Percentiles rank a stretch among this genome's conserved stretches.
Evolutionary conservation across 2,113 vertebrate species (phyloP).

Genomic region (Otocyon megalotis): DNA sequence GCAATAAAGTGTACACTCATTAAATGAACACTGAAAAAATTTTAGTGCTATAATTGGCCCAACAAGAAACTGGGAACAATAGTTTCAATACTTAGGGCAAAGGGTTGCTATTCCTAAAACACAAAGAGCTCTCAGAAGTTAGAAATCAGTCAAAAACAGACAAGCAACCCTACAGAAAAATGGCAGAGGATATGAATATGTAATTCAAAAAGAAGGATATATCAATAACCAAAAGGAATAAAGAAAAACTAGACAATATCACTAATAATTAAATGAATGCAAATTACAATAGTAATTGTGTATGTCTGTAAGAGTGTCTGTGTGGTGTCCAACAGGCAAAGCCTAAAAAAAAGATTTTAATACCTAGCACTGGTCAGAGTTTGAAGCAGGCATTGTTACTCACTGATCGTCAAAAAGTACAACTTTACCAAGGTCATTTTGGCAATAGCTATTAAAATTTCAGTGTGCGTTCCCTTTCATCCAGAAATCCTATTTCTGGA

Average conservation of each 20-base stretch:
- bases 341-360: background rate
- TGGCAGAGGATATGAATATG: background rate
- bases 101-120: background rate
- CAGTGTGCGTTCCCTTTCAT: background rate
- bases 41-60: background rate
- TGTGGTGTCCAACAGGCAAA: background rate
- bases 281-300: background rate
- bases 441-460: background rate
- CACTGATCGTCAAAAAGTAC: background rate
- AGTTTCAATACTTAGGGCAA: background rate
- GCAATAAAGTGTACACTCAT: background rate
- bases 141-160: background rate
- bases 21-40: background rate
- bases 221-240: background rate
- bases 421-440: background rate
- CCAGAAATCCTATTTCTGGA: constrained; percentile 11
- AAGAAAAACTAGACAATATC: background rate
- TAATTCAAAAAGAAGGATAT: background rate
- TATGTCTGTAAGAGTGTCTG: background rate
- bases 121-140: background rate
- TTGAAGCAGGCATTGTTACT: background rate
- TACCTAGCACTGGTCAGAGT: background rate
- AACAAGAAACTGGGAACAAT: background rate
- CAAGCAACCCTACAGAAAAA: background rate
- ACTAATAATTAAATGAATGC: background rate